Evolutionary conservation across 2,113 vertebrate species (phyloP).

Genomic region (Ceratotherium simum): DNA sequence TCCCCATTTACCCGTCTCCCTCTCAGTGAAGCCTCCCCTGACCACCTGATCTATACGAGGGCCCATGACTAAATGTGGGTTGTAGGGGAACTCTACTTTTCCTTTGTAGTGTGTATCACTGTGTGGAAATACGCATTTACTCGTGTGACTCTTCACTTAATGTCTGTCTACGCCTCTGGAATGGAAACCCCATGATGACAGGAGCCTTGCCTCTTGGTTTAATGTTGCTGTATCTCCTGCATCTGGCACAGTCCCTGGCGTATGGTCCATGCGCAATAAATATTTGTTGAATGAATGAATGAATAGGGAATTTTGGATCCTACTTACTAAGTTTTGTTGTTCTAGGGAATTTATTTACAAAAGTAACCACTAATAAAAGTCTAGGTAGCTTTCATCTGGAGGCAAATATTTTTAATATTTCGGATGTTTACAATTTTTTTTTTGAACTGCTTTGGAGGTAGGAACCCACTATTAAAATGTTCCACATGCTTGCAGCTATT

Average conservation of each 20-base stretch:
- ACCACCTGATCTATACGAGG: not conserved
- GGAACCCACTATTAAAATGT: not conserved
- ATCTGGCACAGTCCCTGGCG: not conserved
- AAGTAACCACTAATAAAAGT: not conserved
- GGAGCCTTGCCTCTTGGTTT: not conserved
- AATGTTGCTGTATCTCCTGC: not conserved
- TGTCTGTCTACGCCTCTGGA: not conserved
- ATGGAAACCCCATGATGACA: not conserved
- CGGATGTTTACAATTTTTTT: not conserved
- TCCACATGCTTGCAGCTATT: not conserved
- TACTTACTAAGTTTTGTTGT: not conserved
- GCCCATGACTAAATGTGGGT: not conserved
- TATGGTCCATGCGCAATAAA: not conserved
- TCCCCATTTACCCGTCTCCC: not conserved
- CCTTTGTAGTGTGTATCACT: not conserved
- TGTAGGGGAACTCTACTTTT: not conserved
- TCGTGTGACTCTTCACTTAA: not conserved
- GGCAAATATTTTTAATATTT: not conserved
- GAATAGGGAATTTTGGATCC: not conserved
- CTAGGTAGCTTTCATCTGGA: not conserved
- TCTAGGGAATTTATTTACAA: not conserved
- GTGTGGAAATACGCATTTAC: not conserved
- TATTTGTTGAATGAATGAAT: not conserved
- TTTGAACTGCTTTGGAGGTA: not conserved
- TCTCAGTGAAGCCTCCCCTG: not conserved